These are phyloP conservation scores for Atta colombica DNA, from an alignment of 1,140 invertebrate species.

Conservation along the genomic window DNA sequence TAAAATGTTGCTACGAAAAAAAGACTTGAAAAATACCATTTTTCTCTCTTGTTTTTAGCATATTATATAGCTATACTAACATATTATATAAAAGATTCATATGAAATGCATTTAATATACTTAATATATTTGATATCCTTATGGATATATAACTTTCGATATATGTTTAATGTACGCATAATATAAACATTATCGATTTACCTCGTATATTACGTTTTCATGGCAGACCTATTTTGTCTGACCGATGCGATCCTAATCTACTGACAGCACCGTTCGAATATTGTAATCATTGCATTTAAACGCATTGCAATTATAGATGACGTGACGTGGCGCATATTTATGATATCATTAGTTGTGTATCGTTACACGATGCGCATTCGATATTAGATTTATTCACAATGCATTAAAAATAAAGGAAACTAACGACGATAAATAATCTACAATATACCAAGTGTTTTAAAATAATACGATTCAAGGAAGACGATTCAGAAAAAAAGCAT, in stretches of 20 bases:
- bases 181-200: constrained; percentile 39
- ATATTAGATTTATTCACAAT: constrained; percentile 27
- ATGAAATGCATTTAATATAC: background rate
- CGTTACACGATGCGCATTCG: constrained; percentile 25
- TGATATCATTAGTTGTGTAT: constrained; percentile 56
- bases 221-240: constrained; percentile 40
- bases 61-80: background rate
- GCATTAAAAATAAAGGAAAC: background rate
- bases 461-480: too few species aligned
- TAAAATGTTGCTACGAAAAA: background rate
- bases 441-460: background rate
- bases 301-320: constrained; percentile 54
- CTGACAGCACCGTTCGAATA: constrained; percentile 51
- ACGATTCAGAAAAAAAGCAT: background rate
- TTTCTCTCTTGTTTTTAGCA: background rate
- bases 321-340: constrained; percentile 56
- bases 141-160: background rate
- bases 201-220: constrained; percentile 30
- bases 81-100: background rate
- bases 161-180: constrained; percentile 5
- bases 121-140: background rate
- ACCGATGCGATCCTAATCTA: constrained; percentile 61
- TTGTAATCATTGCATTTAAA: constrained; percentile 61
- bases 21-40: background rate
- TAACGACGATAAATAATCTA: background rate